Evolutionary conservation across 2,113 vertebrate species (phyloP).

Genomic region (Glaucomys volans): DNA sequence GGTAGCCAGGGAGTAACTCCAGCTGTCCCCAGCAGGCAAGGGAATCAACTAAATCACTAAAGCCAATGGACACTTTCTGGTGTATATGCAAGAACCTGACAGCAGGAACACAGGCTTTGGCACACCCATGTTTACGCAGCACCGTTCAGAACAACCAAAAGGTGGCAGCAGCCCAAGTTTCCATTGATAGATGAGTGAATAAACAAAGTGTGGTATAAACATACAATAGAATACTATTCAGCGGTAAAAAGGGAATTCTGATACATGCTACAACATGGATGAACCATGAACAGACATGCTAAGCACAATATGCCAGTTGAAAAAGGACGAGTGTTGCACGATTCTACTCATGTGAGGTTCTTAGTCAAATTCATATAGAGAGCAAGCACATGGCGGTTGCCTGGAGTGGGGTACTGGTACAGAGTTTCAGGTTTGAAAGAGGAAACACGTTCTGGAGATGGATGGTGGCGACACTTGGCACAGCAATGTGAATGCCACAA

Average conservation of each 20-base stretch:
- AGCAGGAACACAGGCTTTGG: not conserved
- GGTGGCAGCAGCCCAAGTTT: not conserved
- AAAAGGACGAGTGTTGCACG: not conserved
- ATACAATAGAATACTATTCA: not conserved
- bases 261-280: not conserved
- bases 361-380: not conserved
- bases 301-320: not conserved
- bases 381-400: not conserved
- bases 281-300: not conserved
- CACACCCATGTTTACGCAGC: not conserved
- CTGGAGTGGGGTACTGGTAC: not conserved
- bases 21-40: not conserved
- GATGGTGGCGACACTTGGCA: fast-evolving
- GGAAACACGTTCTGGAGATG: not conserved
- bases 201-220: not conserved
- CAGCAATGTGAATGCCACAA: not conserved
- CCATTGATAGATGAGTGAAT: not conserved
- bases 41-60: not conserved
- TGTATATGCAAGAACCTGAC: not conserved
- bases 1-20: not conserved
- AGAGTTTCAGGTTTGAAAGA: not conserved
- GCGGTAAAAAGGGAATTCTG: not conserved
- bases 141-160: not conserved
- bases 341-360: not conserved
- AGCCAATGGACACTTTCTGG: not conserved